These are phyloP conservation scores for Ptychochromis oligacanthus DNA, from an alignment of 2,113 vertebrate species.

Conservation along the genomic window DNA sequence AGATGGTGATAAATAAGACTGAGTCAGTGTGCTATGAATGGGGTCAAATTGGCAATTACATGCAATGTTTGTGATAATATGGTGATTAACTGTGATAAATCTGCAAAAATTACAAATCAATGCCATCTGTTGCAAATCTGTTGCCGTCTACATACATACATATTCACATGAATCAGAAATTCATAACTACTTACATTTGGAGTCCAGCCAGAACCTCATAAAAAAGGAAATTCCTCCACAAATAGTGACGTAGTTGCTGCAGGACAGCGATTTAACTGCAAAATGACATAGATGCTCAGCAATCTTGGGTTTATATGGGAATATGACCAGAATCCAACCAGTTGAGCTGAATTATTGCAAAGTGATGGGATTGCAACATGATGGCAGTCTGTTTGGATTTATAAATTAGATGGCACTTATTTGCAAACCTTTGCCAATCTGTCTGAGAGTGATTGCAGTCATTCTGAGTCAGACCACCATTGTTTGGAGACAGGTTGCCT, in stretches of 20 bases:
- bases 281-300: background rate
- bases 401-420: background rate
- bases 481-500: no score
- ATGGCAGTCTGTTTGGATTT: background rate
- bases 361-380: no score
- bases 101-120: background rate
- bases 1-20: accelerated
- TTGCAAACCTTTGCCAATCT: background rate
- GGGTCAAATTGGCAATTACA: background rate
- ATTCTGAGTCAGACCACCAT: no score
- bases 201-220: no score
- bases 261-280: background rate
- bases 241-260: background rate
- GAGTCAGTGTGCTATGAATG: background rate
- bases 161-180: no score
- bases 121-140: no score
- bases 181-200: no score
- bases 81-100: background rate
- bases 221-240: background rate
- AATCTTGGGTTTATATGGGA: background rate
- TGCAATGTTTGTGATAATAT: background rate
- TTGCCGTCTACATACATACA: no score
- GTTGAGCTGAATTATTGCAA: no score
- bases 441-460: no score
- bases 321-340: background rate